A percentile compares a stretch with the other conserved stretches of the same genome.
These are phyloP conservation scores for Ecdyonurus torrentis DNA, from an alignment of 2,888 invertebrate genomes.

Conservation along the genomic window DNA sequence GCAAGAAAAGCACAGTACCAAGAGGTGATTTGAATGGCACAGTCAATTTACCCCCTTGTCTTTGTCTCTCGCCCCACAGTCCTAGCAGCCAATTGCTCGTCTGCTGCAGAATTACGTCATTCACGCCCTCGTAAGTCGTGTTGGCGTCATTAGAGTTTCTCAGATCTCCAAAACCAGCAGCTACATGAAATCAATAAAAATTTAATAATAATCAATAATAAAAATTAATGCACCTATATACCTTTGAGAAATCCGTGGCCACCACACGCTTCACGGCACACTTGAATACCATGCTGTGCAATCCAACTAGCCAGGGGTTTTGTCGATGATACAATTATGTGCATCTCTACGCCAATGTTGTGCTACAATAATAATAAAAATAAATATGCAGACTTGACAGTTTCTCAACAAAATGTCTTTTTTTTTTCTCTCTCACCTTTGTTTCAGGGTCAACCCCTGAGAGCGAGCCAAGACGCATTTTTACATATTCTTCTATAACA, in stretches of 20 bases:
- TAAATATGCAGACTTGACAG: too few species aligned
- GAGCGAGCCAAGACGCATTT: too few species aligned
- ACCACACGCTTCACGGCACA: constrained; percentile 73
- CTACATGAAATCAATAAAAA: constrained; percentile 22
- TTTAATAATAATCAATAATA: not conserved
- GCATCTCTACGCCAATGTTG: constrained; percentile 48
- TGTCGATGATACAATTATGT: constrained; percentile 47
- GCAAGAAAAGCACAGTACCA: constrained; percentile 45
- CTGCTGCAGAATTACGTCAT: constrained; percentile 80
- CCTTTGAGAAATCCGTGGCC: constrained; percentile 58
- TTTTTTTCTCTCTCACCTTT: too few species aligned
- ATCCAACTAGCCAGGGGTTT: constrained; percentile 62
- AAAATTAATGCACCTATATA: not conserved
- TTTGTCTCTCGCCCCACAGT: constrained; percentile 14
- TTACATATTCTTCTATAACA: constrained; percentile 17
- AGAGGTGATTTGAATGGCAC: constrained; percentile 38
- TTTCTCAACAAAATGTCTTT: too few species aligned
- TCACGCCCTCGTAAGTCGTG: constrained; percentile 87
- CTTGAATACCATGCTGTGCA: constrained; percentile 56
- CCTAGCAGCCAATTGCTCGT: constrained; percentile 65
- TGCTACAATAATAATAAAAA: constrained; percentile 32
- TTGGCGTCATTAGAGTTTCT: constrained; percentile 77
- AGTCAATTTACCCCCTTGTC: constrained; percentile 18
- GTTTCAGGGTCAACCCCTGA: too few species aligned
- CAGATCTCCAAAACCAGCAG: constrained; percentile 70